Conservation (phyloP, 2,888 invertebrate species). For the Parnassius apollo region DNA sequence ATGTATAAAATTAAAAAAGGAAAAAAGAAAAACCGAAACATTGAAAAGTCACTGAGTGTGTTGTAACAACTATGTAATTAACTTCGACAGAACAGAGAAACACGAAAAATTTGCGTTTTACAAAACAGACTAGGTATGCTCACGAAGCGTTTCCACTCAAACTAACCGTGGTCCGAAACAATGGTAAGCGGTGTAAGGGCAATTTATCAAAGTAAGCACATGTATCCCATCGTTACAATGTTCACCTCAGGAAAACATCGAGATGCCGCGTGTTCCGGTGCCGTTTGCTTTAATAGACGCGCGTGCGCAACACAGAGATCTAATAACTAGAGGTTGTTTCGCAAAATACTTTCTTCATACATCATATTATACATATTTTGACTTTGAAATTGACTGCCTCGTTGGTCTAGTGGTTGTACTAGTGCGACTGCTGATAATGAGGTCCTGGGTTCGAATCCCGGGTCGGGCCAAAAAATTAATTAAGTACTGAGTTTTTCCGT, state of each 20-base stretch:
- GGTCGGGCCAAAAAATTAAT: no score
- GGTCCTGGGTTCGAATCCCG: no score
- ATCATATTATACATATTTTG: no score
- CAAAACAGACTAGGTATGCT: conserved; percentile 2
- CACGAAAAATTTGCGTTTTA: background rate
- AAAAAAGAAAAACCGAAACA: no score
- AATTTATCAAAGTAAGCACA: conserved; percentile 20
- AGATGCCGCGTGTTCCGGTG: conserved; percentile 26
- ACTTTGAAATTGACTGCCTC: no score
- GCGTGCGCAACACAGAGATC: conserved; percentile 7
- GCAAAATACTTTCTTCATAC: no score
- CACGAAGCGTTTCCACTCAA: conserved; percentile 3
- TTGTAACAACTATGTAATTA: no score
- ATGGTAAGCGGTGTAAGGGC: conserved; percentile 5
- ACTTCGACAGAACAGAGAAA: background rate
- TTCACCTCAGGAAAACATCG: conserved; percentile 19
- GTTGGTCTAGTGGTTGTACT: no score
- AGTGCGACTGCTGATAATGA: no score
- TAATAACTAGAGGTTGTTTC: background rate
- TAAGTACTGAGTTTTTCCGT: no score
- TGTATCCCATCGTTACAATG: conserved; percentile 24
- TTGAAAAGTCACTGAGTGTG: no score
- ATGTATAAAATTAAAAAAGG: no score
- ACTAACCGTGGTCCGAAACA: conserved; percentile 13
- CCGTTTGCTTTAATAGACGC: conserved; percentile 33